Evolutionary conservation across 1,140 invertebrate genomes (phyloP), one percentile per base, ranked within the genome.

Genomic region (Calliphora vicina): DNA sequence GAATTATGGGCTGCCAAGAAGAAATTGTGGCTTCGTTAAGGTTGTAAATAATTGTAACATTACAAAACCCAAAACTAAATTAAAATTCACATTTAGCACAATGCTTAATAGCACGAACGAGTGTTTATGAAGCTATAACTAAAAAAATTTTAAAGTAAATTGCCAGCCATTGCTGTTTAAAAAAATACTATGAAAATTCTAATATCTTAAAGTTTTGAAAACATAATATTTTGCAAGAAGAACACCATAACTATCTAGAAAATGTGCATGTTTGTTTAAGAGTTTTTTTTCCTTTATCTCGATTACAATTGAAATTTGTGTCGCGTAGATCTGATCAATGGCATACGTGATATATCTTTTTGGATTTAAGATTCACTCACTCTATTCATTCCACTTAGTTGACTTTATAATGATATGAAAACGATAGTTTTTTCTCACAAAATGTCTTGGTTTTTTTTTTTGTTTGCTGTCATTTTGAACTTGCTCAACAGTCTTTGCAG

Each of bases 301-400:
- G 74, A 43, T 42, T 76, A 81, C 61, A 43, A 72, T 82, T 82
- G 61, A 72, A 72, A 82, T 67, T 82, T 82, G 27, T 82, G 81
- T 82, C 81, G 61, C 81, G 81, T 82, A 82, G 15, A 82, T 72
- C 81, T 82, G 81, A 82, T 82, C 81, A 72, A 43, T 82, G 71
- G 29, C 61, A 43, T 82, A 82, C 81, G 81, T 82, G 81, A 43
- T 23, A 26, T 72, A n/a, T 23, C 57, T 35, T 67, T 23, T 67
- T 67, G 4, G 61, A 8, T 67, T 23, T 23, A 23, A 67, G 61
- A 67, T 23, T 67, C 61, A 67, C 23, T 67, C n/a, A n/a, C n/a
- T n/a, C n/a, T n/a, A 4, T 35, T 4, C n/a, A 23, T 67, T 67
- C 20, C 61, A 67, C 61, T 67, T 67, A 23, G 61, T 67, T 67